Conservation (phyloP, 1,140 invertebrate species). For the Drosophila elegans region DNA sequence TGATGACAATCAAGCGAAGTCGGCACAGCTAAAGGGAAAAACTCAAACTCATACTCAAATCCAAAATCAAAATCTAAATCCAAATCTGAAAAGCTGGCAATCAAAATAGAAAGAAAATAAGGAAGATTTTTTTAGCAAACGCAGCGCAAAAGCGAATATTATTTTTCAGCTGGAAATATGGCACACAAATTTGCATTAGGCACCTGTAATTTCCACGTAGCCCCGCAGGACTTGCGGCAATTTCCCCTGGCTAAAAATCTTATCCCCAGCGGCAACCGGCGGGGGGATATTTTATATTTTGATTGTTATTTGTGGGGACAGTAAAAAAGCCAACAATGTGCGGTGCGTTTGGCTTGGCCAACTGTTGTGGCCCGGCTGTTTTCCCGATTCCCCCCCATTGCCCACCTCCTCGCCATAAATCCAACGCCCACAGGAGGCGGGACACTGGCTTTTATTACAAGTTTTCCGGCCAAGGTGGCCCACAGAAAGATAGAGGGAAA, state of each 20-base stretch:
- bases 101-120: background rate
- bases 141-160: constrained; percentile 53
- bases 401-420: constrained; percentile 7
- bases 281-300: constrained; percentile 43
- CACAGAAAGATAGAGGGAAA: constrained; percentile 13
- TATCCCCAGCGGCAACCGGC: constrained; percentile 46
- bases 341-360: constrained; percentile 53
- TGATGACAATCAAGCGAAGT: constrained; percentile 73
- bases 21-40: constrained; percentile 29
- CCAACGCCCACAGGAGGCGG: constrained; percentile 24
- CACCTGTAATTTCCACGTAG: constrained; percentile 71
- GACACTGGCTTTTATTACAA: constrained; percentile 75
- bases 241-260: constrained; percentile 55
- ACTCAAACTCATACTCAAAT: constrained; percentile 24
- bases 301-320: constrained; percentile 82
- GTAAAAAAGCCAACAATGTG: constrained; percentile 70
- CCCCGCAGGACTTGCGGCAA: constrained; percentile 55
- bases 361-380: constrained; percentile 38
- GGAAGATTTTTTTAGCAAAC: constrained; percentile 46
- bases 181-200: constrained; percentile 81
- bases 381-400: no score
- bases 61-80: constrained; percentile 36
- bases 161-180: constrained; percentile 61
- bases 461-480: constrained; percentile 56
- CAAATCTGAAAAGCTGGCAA: constrained; percentile 13